Percentiles rank a stretch among this genome's conserved stretches.
Conservation (phyloP, 2,888 invertebrate species). For the Pristionchus maxplancki region DNA sequence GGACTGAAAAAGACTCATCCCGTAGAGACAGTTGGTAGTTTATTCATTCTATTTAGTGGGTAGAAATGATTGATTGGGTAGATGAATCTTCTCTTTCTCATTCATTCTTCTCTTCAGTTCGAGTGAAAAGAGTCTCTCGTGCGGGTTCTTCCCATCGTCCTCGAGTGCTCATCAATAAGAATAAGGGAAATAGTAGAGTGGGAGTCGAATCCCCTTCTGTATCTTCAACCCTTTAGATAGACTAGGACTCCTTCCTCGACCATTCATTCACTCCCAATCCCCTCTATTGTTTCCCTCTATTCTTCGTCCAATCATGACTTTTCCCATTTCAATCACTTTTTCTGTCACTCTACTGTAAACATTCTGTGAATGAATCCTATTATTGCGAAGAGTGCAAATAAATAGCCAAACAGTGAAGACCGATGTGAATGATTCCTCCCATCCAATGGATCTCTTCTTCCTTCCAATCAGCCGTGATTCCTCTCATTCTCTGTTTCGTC, state of each 20-base stretch:
- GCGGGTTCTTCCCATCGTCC: conserved; percentile 66
- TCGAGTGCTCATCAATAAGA: conserved; percentile 61
- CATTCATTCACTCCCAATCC: not conserved
- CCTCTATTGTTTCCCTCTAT: conserved; percentile 41
- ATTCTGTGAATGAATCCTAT: not conserved
- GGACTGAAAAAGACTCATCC: conserved; percentile 14
- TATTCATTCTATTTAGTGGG: conserved; percentile 5
- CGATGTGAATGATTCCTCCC: not conserved
- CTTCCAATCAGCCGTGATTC: not conserved
- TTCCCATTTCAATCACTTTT: not conserved
- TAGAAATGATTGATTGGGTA: not conserved
- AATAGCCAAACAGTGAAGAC: not conserved
- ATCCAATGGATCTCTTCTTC: not conserved
- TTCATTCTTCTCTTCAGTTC: conserved; percentile 49
- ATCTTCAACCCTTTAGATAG: not conserved
- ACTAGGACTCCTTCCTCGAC: not conserved
- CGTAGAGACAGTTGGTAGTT: conserved; percentile 50
- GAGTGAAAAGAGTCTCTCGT: conserved; percentile 65
- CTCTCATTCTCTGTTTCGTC: not conserved
- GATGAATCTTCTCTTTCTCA: not conserved
- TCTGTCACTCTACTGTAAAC: not conserved
- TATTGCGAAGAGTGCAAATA: not conserved
- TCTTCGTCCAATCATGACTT: conserved; percentile 38
- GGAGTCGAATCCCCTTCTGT: conserved; percentile 52
- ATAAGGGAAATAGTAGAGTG: conserved; percentile 66